Conservation (phyloP, 1,140 invertebrate genomes). For the Leptoteleia sp. region DNA sequence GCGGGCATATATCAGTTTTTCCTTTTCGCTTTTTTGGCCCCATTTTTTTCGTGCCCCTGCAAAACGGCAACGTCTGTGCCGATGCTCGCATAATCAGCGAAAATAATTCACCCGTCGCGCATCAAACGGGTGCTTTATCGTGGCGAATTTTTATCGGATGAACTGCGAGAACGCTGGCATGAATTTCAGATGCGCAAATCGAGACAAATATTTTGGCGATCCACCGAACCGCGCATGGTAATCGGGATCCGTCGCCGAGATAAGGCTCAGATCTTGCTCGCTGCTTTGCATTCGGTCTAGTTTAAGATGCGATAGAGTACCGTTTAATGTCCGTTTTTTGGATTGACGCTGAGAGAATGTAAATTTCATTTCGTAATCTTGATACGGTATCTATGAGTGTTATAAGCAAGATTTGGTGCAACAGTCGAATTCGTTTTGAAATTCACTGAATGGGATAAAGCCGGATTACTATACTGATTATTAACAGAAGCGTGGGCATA, state of each 20-base stretch:
- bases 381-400: neutral
- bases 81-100: conserved; percentile 39
- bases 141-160: conserved; percentile 3
- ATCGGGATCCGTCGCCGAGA: conserved; percentile 1
- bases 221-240: conserved; percentile 17
- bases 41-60: too few species aligned
- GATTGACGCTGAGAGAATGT: neutral
- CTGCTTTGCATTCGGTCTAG: conserved; percentile 40
- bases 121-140: conserved; percentile 44
- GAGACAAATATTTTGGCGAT: conserved; percentile 43
- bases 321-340: too few species aligned
- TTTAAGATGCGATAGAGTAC: conserved; percentile 3
- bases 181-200: conserved; percentile 51
- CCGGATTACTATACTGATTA: too few species aligned
- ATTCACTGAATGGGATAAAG: too few species aligned
- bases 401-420: too few species aligned
- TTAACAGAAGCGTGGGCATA: too few species aligned
- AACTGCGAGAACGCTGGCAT: conserved; percentile 17
- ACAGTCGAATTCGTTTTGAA: too few species aligned
- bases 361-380: neutral
- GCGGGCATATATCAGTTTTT: conserved; percentile 49
- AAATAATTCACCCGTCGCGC: conserved; percentile 43
- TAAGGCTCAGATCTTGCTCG: neutral
- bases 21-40: too few species aligned
- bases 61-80: conserved; percentile 38